Evolutionary conservation across 2,113 vertebrate species (phyloP), one percentile per base, ranked within the genome.

Genomic region (Mionectes macconnelli): DNA sequence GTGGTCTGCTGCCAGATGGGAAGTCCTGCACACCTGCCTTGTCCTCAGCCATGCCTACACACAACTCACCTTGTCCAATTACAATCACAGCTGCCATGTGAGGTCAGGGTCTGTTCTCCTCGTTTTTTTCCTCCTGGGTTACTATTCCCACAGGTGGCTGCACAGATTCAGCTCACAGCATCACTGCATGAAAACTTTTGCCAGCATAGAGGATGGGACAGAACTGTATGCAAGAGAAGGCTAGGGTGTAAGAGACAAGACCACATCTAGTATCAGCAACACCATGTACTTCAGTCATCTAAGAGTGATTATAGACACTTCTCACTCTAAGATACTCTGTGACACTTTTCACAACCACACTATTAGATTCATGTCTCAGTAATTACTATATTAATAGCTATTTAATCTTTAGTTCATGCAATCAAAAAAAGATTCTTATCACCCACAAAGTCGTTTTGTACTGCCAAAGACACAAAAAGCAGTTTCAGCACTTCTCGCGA

Each of bases 381-480:
- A 96, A 92, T 90, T 90, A 85, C 62, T 68, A 5, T 59, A 75
- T 75, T 90, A 90, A 87, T 57, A 87, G 47, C n/a, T 95, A 84
- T 57, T 89, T 84, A 84, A 78, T 87, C 66, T 94, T 84, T 50
- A 82, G 56, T 59, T 90, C 64, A 59, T 7, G 22, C 8, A 18
- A 87, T 56, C 55, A 76, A 70, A 84, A 84, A 70, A 76, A 49
- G 56, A 87, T 93, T 64, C 68, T 87, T 94, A 84, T 55, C 44
- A 1, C 3, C 35, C 14, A 76, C 30, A 63, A 67, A 87, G 56
- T 44, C 30, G 1, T 40, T 84, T 40, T 74, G 31, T 62, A 74
- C 37, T 56, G 40, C 14, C n/a, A n/a, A 52, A 87, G 66, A 84
- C 59, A 45, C n/a, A 84, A 93, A 77, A 78, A 30, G 53, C 60